Evolutionary conservation across 2,888 invertebrate species (phyloP).

Genomic region (Papilio protenor): DNA sequence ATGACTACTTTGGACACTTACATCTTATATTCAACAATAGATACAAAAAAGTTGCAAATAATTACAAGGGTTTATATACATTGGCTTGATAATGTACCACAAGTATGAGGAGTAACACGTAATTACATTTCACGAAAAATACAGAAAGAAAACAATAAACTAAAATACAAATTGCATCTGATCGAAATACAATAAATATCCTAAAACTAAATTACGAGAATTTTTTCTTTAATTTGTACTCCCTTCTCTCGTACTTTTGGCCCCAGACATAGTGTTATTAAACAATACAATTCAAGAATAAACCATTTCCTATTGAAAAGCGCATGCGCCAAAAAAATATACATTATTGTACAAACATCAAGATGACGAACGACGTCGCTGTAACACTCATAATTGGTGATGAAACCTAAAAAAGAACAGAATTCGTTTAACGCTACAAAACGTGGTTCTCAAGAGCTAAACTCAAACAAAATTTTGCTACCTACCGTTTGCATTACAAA

Average conservation of each 20-base stretch:
- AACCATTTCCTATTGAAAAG: conserved; percentile 25
- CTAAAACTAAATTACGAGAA: conserved; percentile 77
- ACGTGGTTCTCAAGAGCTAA: conserved; percentile 16
- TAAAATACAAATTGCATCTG: conserved; percentile 31
- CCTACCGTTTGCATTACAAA: conserved; percentile 49
- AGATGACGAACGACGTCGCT: not conserved
- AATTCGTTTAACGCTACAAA: conserved; percentile 21
- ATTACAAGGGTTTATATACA: conserved; percentile 29
- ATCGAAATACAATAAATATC: conserved; percentile 58
- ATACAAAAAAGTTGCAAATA: conserved; percentile 28
- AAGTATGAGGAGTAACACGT: conserved; percentile 7
- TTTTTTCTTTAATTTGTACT: conserved; percentile 77
- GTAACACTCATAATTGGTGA: not conserved
- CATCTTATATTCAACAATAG: conserved; percentile 18
- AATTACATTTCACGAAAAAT: conserved; percentile 1
- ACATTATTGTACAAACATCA: not conserved
- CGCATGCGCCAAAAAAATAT: not conserved
- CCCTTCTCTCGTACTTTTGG: conserved; percentile 76
- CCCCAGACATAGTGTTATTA: conserved; percentile 75
- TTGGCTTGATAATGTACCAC: conserved; percentile 18
- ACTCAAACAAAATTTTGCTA: conserved; percentile 53
- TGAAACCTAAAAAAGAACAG: conserved; percentile 2
- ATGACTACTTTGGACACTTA: not conserved
- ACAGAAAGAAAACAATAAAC: conserved; percentile 20
- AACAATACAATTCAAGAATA: conserved; percentile 52